These are phyloP conservation scores for Bufo gargarizans DNA, from an alignment of 2,113 vertebrate species.

Conservation along the genomic window DNA sequence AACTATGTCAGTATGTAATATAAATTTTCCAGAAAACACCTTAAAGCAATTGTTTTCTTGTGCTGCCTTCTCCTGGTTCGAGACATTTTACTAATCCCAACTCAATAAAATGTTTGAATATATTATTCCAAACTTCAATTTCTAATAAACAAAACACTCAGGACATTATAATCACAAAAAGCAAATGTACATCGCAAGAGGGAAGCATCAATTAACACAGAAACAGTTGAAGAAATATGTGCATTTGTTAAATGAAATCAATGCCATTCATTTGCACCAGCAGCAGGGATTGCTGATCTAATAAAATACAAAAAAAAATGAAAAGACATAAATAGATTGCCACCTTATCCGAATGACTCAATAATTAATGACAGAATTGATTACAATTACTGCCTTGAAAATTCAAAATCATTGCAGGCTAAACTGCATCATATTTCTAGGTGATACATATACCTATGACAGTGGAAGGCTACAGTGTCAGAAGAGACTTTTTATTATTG, in stretches of 20 bases:
- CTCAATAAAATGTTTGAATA: neutral
- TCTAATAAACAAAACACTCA: constrained; percentile 31
- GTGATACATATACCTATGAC: constrained; percentile 8
- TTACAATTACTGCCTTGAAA: constrained; percentile 47
- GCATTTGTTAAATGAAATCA: constrained; percentile 27
- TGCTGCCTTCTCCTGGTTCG: neutral
- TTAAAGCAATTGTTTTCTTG: neutral
- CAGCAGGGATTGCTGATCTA: constrained; percentile 39
- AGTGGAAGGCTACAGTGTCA: constrained; percentile 21
- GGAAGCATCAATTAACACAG: constrained; percentile 21
- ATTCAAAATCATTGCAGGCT: constrained; percentile 28
- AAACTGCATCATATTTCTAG: constrained; percentile 27
- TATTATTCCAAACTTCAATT: neutral
- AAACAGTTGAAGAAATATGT: constrained; percentile 29
- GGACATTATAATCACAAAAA: constrained; percentile 20
- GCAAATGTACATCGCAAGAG: constrained; percentile 15
- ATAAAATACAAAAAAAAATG: constrained; percentile 32
- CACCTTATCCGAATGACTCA: constrained; percentile 35
- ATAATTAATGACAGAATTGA: constrained; percentile 43
- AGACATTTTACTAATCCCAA: neutral
- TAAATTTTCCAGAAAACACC: too few species aligned
- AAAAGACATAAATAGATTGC: constrained; percentile 27
- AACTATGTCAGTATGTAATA: too few species aligned
- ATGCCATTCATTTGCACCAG: constrained; percentile 23
- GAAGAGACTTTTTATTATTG: constrained; percentile 11